Conservation (phyloP, 2,888 invertebrate genomes). For the Tortrix viridana region DNA sequence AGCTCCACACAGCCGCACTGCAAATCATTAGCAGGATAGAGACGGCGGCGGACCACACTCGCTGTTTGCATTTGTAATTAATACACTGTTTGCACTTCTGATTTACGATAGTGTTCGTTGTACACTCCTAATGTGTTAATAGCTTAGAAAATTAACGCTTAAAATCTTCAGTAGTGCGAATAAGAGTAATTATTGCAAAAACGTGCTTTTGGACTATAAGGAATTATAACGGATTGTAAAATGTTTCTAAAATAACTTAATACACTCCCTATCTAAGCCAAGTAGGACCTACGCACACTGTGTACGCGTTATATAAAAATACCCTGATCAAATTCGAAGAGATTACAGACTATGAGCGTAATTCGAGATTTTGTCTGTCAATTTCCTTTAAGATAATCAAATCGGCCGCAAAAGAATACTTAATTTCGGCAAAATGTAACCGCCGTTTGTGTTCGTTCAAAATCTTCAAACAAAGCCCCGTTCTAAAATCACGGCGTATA, state of each 20-base stretch:
- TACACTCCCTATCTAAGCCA: too few relatives aligned
- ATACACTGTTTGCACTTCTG: slow-evolving; percentile 82
- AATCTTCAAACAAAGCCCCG: slow-evolving; percentile 46
- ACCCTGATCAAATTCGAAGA: slow-evolving; percentile 3
- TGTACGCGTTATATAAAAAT: not conserved
- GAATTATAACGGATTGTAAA: not conserved
- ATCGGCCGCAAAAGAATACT: slow-evolving; percentile 38
- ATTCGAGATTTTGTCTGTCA: slow-evolving; percentile 31
- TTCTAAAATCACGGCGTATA: slow-evolving; percentile 56
- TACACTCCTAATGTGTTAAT: slow-evolving; percentile 80
- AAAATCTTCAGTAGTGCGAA: slow-evolving; percentile 5
- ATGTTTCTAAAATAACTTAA: too few relatives aligned
- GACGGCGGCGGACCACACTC: slow-evolving; percentile 79
- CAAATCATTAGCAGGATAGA: slow-evolving; percentile 83
- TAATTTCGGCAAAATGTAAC: slow-evolving; percentile 33
- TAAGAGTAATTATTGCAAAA: not conserved
- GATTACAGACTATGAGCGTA: slow-evolving; percentile 20
- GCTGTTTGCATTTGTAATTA: slow-evolving; percentile 84
- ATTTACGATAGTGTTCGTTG: slow-evolving; percentile 79
- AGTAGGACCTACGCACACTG: too few relatives aligned
- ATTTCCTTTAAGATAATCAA: slow-evolving; percentile 34
- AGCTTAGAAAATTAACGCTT: slow-evolving; percentile 73
- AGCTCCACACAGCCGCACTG: slow-evolving; percentile 61
- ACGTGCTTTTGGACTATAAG: not conserved
- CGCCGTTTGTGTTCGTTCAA: slow-evolving; percentile 33